A percentile compares a stretch with the other conserved stretches of the same genome.
These are phyloP conservation scores for Corella eumyota DNA, from an alignment of 23 tunicate species.

Conservation along the genomic window DNA sequence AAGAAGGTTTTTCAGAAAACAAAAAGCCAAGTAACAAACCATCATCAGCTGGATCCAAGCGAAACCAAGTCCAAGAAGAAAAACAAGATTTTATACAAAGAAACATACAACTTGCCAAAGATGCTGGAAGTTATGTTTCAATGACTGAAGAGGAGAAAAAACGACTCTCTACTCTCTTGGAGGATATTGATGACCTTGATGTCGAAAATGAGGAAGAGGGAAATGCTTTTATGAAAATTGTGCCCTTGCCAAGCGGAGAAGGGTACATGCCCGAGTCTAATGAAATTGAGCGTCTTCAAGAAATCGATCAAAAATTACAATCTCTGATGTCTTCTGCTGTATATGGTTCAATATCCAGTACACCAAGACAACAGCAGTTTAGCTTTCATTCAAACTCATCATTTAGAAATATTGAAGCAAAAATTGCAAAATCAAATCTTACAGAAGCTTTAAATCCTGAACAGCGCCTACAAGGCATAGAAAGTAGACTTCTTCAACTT, in stretches of 20 bases:
- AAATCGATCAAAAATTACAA: constrained; percentile 45
- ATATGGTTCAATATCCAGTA: constrained; percentile 38
- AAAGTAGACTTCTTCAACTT: constrained; percentile 25
- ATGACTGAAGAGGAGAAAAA: constrained; percentile 83
- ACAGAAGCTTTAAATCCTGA: constrained; percentile 12
- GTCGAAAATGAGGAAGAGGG: constrained; percentile 6
- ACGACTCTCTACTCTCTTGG: constrained; percentile 35
- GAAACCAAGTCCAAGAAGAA: neutral
- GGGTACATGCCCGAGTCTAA: constrained; percentile 46
- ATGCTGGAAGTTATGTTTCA: constrained; percentile 56
- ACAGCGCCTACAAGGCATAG: constrained; percentile 29
- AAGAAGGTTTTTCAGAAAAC: too few relatives aligned
- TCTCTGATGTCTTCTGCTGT: constrained; percentile 24
- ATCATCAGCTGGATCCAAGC: constrained; percentile 9
- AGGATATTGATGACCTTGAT: constrained; percentile 37
- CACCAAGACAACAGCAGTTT: constrained; percentile 5
- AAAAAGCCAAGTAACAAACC: constrained; percentile 2
- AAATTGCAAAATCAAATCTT: constrained; percentile 12
- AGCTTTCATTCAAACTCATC: too few relatives aligned
- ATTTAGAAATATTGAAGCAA: constrained; percentile 8
- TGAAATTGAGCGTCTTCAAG: constrained; percentile 24
- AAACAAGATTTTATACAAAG: constrained; percentile 59
- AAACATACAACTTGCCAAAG: constrained; percentile 75
- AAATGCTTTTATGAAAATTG: neutral
- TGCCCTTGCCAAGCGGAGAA: constrained; percentile 18